Evolutionary conservation across 2,888 invertebrate genomes (phyloP).

Genomic region (Serripes groenlandicus): DNA sequence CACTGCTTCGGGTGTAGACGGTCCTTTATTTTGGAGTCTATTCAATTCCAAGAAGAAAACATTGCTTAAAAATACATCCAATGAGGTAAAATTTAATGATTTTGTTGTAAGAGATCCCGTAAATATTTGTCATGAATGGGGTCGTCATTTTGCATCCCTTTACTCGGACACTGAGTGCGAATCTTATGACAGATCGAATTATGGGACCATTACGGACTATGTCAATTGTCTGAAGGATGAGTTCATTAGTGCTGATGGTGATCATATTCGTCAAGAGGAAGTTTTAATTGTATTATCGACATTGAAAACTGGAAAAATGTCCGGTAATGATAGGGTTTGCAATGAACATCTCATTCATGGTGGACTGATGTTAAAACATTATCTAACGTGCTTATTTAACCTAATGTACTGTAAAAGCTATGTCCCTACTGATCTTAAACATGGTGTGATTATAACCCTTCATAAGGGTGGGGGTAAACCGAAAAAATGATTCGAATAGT

Average conservation of each 20-base stretch:
- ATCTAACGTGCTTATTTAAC: background rate
- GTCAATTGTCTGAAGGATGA: background rate
- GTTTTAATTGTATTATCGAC: background rate
- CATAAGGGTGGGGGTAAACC: conserved; percentile 31
- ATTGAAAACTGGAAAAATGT: background rate
- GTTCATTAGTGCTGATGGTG: background rate
- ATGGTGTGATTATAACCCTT: conserved; percentile 21
- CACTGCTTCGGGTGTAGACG: background rate
- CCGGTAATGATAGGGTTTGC: background rate
- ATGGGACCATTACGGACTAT: background rate
- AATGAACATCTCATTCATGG: conserved; percentile 10
- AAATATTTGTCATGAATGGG: conserved; percentile 3
- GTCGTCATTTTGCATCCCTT: background rate
- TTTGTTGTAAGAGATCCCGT: background rate
- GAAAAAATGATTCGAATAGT: conserved; percentile 30
- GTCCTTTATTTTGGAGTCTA: background rate
- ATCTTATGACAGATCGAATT: background rate
- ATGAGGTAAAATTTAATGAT: conserved; percentile 7
- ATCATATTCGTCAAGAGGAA: background rate
- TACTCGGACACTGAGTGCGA: background rate
- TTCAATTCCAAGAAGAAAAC: background rate
- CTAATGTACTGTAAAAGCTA: background rate
- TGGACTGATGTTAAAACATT: background rate
- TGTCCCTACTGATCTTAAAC: conserved; percentile 25
- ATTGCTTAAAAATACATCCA: background rate